phyloP scores from a whole-genome alignment of 1,140 invertebrate genomes.

The Branchinecta lynchi region DNA sequence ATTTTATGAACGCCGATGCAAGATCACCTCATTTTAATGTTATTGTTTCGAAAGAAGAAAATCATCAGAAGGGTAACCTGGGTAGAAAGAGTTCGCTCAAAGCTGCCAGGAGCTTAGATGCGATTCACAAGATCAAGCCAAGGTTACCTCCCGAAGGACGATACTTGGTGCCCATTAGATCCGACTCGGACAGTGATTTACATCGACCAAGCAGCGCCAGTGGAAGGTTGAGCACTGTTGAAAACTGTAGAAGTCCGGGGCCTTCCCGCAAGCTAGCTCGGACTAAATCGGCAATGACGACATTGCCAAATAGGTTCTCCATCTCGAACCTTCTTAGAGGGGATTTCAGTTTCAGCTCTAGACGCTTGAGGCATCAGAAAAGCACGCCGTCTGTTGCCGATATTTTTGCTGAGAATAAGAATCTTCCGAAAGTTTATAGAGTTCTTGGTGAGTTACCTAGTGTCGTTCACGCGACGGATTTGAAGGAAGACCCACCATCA shows the following conservation, averaged over 20 bases:
- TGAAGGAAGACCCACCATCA: neutral
- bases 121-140: neutral
- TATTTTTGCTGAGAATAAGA: neutral
- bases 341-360: neutral
- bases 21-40: too few species aligned
- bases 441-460: slow-evolving; percentile 18
- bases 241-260: neutral
- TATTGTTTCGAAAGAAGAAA: too few species aligned
- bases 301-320: neutral
- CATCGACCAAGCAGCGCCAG: neutral
- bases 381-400: neutral
- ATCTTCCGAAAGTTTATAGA: slow-evolving; percentile 17
- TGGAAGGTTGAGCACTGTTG: neutral
- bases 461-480: slow-evolving; percentile 18
- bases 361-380: neutral
- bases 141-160: neutral
- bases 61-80: too few species aligned
- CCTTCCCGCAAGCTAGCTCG: neutral
- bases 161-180: neutral
- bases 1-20: too few species aligned
- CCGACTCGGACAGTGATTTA: neutral
- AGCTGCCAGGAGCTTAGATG: neutral
- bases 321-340: neutral
- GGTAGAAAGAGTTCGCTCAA: neutral
- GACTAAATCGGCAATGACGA: neutral